Percentiles rank a stretch among this genome's conserved stretches.
Conservation (phyloP, 1,140 invertebrate species). For the Phortica variegata region DNA sequence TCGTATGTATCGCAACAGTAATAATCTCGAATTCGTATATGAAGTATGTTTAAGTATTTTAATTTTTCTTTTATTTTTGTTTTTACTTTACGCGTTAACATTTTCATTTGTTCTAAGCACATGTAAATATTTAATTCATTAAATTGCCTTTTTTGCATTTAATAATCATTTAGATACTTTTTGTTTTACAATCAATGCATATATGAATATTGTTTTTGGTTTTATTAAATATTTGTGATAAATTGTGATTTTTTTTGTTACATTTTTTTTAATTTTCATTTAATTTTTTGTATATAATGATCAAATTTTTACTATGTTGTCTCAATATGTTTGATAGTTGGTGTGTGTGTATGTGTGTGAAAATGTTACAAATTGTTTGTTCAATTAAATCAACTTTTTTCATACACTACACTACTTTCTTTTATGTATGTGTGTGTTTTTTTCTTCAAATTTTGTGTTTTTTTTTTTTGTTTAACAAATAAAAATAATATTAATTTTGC, state of each 20-base stretch:
- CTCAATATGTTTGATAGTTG: too few relatives aligned
- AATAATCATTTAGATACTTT: constrained; percentile 48
- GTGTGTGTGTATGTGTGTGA: too few relatives aligned
- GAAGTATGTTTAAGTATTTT: too few relatives aligned
- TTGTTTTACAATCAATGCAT: constrained; percentile 4
- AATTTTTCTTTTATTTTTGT: background rate
- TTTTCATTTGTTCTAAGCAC: constrained; percentile 31
- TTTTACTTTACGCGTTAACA: background rate
- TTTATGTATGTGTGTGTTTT: constrained; percentile 19
- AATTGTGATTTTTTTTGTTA: too few relatives aligned
- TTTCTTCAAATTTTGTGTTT: constrained; percentile 18
- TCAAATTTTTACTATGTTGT: too few relatives aligned
- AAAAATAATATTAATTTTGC: constrained; percentile 26
- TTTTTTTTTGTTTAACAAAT: constrained; percentile 3
- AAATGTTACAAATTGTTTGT: too few relatives aligned
- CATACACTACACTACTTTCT: too few relatives aligned
- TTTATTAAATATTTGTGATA: constrained; percentile 5
- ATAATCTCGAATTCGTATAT: background rate
- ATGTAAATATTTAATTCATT: constrained; percentile 15
- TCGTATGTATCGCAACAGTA: background rate
- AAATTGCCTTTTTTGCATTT: constrained; percentile 24
- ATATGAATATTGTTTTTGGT: background rate
- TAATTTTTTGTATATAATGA: too few relatives aligned
- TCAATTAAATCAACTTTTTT: too few relatives aligned
- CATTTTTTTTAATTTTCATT: too few relatives aligned